phyloP scores from a whole-genome alignment of 2,888 invertebrate species.

The Drosophila paracracens region DNA sequence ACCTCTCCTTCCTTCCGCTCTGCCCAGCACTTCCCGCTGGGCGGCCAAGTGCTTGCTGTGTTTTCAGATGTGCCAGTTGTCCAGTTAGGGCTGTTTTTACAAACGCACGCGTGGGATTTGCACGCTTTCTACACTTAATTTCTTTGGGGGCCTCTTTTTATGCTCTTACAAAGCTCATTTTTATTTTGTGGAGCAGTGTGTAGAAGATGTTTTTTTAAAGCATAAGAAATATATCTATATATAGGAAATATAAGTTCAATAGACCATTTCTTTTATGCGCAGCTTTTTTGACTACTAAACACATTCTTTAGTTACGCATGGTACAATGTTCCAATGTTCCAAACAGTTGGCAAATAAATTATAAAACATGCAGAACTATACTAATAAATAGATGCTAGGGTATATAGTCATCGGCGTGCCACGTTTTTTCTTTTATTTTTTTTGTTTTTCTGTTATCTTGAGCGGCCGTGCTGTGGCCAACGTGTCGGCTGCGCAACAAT shows the following conservation, averaged over 20 bases:
- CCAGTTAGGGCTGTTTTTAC: constrained; percentile 31
- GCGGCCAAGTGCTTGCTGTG: constrained; percentile 36
- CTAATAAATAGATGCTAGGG: neutral
- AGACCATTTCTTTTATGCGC: neutral
- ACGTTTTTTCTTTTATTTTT: neutral
- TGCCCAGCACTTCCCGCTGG: neutral
- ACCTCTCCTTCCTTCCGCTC: neutral
- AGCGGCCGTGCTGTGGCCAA: constrained; percentile 32
- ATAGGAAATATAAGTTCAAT: neutral
- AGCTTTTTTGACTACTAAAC: neutral
- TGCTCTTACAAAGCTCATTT: neutral
- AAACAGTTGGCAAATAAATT: neutral
- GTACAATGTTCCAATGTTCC: no score
- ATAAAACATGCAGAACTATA: neutral
- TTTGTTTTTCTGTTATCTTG: constrained; percentile 20
- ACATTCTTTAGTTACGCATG: neutral
- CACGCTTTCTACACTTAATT: constrained; percentile 75
- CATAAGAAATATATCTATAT: no score
- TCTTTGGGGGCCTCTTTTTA: constrained; percentile 68
- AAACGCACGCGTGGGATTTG: constrained; percentile 75
- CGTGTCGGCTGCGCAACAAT: constrained; percentile 65
- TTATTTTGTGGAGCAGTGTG: neutral
- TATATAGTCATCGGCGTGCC: neutral
- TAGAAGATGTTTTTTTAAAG: neutral
- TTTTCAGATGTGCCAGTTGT: constrained; percentile 21